These are phyloP conservation scores for Archips xylosteana DNA, from an alignment of 2,888 invertebrate species.

Conservation along the genomic window DNA sequence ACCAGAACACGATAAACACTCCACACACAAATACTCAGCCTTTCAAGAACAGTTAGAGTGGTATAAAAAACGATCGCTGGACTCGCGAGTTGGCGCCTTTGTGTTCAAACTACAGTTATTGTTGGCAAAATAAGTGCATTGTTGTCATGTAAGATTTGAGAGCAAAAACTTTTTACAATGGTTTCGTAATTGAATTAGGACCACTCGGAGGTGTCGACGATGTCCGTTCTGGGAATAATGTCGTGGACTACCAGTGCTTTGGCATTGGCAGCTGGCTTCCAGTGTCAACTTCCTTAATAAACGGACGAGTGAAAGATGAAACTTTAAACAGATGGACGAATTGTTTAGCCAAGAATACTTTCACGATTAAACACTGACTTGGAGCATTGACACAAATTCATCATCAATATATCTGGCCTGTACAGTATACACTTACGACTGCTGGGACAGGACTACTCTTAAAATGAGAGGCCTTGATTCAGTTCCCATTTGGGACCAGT, in stretches of 20 bases:
- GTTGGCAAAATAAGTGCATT: slow-evolving; percentile 81
- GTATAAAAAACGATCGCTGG: slow-evolving; percentile 60
- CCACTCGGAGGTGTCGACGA: slow-evolving; percentile 54
- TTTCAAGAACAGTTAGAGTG: slow-evolving; percentile 69
- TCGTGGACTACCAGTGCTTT: slow-evolving; percentile 19
- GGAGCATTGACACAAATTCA: too few species aligned
- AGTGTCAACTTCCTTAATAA: slow-evolving; percentile 28
- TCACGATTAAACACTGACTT: too few species aligned
- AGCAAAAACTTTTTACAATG: slow-evolving; percentile 75
- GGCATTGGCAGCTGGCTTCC: slow-evolving; percentile 21
- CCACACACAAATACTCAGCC: slow-evolving; percentile 66
- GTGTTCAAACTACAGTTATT: slow-evolving; percentile 76
- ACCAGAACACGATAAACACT: slow-evolving; percentile 75
- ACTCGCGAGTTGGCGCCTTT: slow-evolving; percentile 55
- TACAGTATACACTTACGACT: too few species aligned
- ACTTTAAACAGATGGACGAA: slow-evolving; percentile 9
- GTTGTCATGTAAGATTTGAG: slow-evolving; percentile 62
- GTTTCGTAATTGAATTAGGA: slow-evolving; percentile 79
- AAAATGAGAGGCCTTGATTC: too few species aligned
- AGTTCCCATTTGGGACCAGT: too few species aligned
- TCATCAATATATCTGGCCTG: too few species aligned
- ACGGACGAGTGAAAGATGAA: slow-evolving; percentile 16
- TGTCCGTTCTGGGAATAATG: slow-evolving; percentile 56
- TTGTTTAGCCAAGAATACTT: not conserved
- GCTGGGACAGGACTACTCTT: too few species aligned